phyloP scores from a whole-genome alignment of 2,113 vertebrate genomes.

The Protobothrops flavoviridis region DNA sequence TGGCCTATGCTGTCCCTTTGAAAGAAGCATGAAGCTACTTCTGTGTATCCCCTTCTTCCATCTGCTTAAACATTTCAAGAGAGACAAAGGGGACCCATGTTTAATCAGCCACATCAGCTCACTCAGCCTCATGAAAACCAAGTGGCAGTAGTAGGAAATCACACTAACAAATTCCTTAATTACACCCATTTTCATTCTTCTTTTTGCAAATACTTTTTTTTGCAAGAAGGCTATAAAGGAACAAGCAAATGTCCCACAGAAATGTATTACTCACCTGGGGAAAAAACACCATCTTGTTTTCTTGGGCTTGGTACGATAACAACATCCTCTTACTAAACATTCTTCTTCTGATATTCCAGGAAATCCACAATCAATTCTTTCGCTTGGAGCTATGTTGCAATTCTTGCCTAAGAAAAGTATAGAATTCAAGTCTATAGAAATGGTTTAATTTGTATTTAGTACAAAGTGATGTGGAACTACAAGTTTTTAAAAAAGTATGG shows the following conservation, averaged over 20 bases:
- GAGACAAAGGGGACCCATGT: background rate
- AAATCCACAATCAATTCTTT: background rate
- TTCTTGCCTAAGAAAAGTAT: background rate
- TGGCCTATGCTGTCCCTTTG: background rate
- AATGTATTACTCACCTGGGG: background rate
- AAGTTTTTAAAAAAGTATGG: background rate
- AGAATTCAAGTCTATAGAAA: background rate
- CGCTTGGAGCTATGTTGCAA: background rate
- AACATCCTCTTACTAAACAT: background rate
- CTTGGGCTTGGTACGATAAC: background rate
- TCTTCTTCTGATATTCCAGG: accelerated
- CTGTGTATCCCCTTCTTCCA: background rate
- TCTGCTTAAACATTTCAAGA: background rate
- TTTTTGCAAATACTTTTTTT: background rate
- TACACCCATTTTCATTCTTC: background rate
- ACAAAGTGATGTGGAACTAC: background rate
- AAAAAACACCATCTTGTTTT: background rate
- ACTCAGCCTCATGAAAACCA: background rate
- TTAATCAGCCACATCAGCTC: background rate
- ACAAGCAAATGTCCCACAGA: background rate
- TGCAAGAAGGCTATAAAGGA: background rate
- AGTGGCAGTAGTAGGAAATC: background rate
- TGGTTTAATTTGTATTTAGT: background rate
- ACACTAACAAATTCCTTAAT: background rate
- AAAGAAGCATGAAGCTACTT: background rate